Evolutionary conservation across 2,797 vertebrate species (phyloP).

Genomic region (Pitangus sulphuratus): DNA sequence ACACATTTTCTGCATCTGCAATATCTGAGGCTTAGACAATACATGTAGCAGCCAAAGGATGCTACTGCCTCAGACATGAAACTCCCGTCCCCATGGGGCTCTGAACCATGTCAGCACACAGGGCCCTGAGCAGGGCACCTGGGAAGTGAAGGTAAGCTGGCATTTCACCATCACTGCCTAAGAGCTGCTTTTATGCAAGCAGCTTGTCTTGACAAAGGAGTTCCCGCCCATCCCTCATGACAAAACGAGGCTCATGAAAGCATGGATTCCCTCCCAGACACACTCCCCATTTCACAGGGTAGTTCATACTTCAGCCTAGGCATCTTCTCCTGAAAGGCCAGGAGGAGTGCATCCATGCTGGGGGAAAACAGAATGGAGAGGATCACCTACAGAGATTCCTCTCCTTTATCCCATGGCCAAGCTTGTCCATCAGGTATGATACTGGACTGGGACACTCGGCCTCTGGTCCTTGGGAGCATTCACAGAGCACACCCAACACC

Average conservation of each 20-base stretch:
- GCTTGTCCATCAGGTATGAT: neutral
- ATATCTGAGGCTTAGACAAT: neutral
- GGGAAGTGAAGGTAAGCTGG: neutral
- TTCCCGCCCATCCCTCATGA: neutral
- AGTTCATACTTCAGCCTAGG: neutral
- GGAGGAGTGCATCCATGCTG: rapidly evolving
- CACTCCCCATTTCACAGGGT: rapidly evolving
- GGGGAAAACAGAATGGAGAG: neutral
- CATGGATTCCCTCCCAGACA: neutral
- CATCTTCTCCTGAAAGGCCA: neutral
- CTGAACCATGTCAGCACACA: neutral
- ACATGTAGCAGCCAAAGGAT: neutral
- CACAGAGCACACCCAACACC: neutral
- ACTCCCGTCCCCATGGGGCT: rapidly evolving
- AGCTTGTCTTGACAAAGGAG: neutral
- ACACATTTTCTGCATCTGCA: neutral
- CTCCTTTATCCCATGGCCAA: neutral
- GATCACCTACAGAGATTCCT: neutral
- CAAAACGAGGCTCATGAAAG: neutral
- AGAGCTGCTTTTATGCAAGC: neutral
- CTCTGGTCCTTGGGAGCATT: neutral
- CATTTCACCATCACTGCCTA: neutral
- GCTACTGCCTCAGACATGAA: neutral
- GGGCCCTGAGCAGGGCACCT: neutral
- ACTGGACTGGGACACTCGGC: neutral